phyloP scores from a whole-genome alignment of 2,797 vertebrate species.

The Ficedula albicollis region DNA sequence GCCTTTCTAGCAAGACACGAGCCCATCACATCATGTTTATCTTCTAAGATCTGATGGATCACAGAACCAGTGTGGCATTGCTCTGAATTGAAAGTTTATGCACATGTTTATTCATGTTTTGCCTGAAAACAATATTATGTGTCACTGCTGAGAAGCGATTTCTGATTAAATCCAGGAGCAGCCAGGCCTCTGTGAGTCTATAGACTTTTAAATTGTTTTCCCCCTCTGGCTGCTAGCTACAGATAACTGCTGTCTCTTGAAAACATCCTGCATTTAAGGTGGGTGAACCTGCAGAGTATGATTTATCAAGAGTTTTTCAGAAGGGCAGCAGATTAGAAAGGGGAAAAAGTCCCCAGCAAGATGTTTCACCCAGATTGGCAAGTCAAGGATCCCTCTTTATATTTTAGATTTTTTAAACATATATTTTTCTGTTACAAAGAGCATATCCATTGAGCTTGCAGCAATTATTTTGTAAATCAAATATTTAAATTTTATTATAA shows the following conservation, averaged over 20 bases:
- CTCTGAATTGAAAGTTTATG: background rate
- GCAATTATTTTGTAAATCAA: background rate
- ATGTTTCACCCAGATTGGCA: background rate
- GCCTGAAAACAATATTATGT: background rate
- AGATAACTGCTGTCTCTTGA: background rate
- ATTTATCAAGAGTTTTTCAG: background rate
- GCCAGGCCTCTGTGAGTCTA: background rate
- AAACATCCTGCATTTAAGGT: background rate
- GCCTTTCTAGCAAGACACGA: background rate
- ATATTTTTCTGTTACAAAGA: background rate
- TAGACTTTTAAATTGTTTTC: background rate
- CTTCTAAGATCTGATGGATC: background rate
- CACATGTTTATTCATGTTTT: background rate
- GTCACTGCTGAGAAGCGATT: background rate
- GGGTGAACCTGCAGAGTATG: background rate
- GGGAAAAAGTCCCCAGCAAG: accelerated
- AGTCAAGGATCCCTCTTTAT: background rate
- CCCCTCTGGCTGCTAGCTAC: background rate
- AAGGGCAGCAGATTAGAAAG: background rate
- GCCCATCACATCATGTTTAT: background rate
- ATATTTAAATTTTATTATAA: background rate
- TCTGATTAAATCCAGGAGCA: background rate
- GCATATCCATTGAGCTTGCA: background rate
- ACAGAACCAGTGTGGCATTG: background rate
- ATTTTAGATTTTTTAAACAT: background rate